phyloP scores from a whole-genome alignment of 2,113 vertebrate species.

The Gnathonemus longibarbis region DNA sequence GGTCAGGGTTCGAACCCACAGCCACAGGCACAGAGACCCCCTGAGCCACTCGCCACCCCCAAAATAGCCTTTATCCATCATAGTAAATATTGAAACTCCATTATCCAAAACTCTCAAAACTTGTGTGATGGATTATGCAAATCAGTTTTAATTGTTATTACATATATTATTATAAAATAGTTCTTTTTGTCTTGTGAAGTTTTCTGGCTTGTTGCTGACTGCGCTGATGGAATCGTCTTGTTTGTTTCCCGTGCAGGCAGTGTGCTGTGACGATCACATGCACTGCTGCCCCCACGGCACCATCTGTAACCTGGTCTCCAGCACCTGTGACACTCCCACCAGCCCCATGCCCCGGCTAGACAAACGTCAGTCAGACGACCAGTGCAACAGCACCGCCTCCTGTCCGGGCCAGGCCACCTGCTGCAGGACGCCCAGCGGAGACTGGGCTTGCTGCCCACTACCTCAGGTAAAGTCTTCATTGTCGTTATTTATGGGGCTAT shows the following conservation, averaged over 20 bases:
- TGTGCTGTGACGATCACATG: slow-evolving; percentile 59
- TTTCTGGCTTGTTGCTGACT: background rate
- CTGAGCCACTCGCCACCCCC: background rate
- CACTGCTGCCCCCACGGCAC: slow-evolving; percentile 63
- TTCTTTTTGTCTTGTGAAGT: background rate
- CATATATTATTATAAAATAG: too few relatives aligned
- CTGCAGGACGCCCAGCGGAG: slow-evolving; percentile 49
- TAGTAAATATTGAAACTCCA: background rate
- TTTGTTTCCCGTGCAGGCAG: slow-evolving; percentile 44
- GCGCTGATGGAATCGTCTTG: background rate
- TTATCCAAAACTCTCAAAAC: background rate
- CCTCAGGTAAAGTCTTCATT: slow-evolving; percentile 21
- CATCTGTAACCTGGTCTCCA: slow-evolving; percentile 55
- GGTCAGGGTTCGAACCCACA: background rate
- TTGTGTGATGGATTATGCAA: background rate
- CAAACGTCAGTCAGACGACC: slow-evolving; percentile 30
- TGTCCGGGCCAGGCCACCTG: slow-evolving; percentile 65
- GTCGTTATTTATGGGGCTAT: background rate
- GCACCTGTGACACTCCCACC: slow-evolving; percentile 43
- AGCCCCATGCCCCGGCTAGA: slow-evolving; percentile 32
- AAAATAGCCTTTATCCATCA: background rate
- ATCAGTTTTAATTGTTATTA: background rate
- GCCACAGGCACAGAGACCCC: background rate
- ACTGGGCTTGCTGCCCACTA: slow-evolving; percentile 59
- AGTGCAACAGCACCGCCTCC: slow-evolving; percentile 57